phyloP scores from a whole-genome alignment of 2,113 vertebrate species.

The Galeopterus variegatus region DNA sequence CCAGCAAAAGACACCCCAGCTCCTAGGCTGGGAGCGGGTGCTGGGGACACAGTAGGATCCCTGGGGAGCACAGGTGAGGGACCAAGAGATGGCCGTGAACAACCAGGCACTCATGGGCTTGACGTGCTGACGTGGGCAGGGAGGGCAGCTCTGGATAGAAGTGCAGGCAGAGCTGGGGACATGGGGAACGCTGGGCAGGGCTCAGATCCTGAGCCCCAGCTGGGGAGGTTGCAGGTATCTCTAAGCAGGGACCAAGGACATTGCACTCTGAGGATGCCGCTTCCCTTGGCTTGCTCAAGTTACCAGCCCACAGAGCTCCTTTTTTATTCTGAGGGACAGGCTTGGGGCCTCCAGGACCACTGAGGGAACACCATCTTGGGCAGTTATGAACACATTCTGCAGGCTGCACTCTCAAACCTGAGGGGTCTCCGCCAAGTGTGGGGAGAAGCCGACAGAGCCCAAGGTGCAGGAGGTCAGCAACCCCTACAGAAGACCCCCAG shows the following conservation, averaged over 20 bases:
- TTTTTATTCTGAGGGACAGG: neutral
- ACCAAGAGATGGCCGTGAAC: neutral
- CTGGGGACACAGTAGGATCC: neutral
- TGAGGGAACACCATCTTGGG: too few relatives aligned
- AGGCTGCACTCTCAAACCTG: neutral
- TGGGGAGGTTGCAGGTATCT: neutral
- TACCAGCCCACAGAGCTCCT: neutral
- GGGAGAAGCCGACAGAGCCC: neutral
- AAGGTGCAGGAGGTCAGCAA: fast-evolving
- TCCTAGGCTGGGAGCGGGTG: neutral
- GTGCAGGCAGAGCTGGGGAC: neutral
- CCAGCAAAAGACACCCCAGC: neutral
- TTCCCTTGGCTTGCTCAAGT: neutral
- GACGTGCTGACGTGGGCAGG: neutral
- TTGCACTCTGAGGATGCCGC: fast-evolving
- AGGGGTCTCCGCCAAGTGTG: fast-evolving
- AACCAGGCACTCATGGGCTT: neutral
- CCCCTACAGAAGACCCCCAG: neutral
- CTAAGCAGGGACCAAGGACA: neutral
- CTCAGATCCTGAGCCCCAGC: neutral
- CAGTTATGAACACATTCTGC: neutral
- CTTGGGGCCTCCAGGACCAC: neutral
- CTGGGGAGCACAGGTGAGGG: neutral
- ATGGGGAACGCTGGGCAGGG: too few relatives aligned
- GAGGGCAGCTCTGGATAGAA: too few relatives aligned